phyloP scores from a whole-genome alignment of 2,888 invertebrate genomes.

The Melanchra persicariae region DNA sequence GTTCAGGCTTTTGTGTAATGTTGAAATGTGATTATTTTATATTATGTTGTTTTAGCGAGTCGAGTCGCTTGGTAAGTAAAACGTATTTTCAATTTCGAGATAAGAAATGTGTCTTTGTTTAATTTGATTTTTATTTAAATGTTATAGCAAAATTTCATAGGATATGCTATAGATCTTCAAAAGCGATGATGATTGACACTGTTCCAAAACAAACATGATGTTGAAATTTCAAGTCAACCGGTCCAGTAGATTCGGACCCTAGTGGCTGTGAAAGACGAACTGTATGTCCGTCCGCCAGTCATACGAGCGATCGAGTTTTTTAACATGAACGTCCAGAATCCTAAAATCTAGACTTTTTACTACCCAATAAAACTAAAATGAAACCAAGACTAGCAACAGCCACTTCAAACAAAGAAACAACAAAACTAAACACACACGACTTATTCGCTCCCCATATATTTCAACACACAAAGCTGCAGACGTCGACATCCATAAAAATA shows the following conservation, averaged over 20 bases:
- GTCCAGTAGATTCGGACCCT: too few species aligned
- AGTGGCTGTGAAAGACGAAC: too few species aligned
- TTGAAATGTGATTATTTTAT: conserved; percentile 33
- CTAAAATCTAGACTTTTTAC: not conserved
- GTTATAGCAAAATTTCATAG: too few species aligned
- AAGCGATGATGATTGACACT: not conserved
- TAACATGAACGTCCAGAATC: too few species aligned
- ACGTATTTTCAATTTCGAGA: conserved; percentile 7
- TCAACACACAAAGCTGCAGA: conserved; percentile 24
- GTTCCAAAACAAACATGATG: not conserved
- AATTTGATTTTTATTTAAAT: conserved; percentile 3
- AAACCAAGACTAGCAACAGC: not conserved
- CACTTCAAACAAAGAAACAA: not conserved
- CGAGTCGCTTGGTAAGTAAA: not conserved
- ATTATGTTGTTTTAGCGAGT: conserved; percentile 13
- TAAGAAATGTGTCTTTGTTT: not conserved
- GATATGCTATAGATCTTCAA: too few species aligned
- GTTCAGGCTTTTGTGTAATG: conserved; percentile 28
- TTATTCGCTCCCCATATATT: conserved; percentile 12
- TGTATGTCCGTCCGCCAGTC: too few species aligned
- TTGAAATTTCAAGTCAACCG: too few species aligned
- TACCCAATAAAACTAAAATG: not conserved
- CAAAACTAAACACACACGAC: not conserved
- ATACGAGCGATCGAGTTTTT: too few species aligned
- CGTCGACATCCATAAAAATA: conserved; percentile 33